Evolutionary conservation across 2,113 vertebrate species (phyloP), one percentile per base, ranked within the genome.

Genomic region (Oreochromis aureus): DNA sequence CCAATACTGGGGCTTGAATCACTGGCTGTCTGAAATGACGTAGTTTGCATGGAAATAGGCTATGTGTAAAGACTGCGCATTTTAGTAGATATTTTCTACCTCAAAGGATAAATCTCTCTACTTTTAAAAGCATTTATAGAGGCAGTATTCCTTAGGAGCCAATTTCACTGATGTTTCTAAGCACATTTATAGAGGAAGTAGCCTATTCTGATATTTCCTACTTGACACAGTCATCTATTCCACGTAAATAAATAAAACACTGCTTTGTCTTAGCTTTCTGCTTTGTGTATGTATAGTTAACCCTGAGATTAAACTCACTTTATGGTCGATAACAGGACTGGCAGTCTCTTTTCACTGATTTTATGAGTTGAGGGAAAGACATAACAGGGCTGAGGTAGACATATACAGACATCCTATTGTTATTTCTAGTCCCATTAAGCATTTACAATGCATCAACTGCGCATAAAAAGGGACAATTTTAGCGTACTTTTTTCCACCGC

Each of bases 361-460:
- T 79, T 86, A 84, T 46, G 39, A 27, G 69, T 41, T 41, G 12
- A 85, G 66, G 32, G 48, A 69, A 87, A 85, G 55, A 80, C 86
- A 84, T 76, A 63, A 86, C 88, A 56, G 48, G 32, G 1, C 73
- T 36, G 30, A 66, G 59, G 71, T 83, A 86, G 73, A 88, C 44
- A 80, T 36, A 78, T 89, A 81, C 87, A 82, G 48, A 71, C 80
- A 84, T 91, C 82, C 80, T 85, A 87, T 90, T 92, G 92, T 93
- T 90, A 84, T 61, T 78, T 82, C 71, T 89, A 73, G 83, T 87
- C 53, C 81, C 36, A 86, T 89, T 82, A 87, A 86, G 46, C 61
- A 80, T 92, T 91, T 81, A 86, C 44, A 55, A 80, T 88, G 73
- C 86, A 80, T 90, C 82, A 80, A 59, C 22, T 1, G 39, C 18